phyloP scores from a whole-genome alignment of 1,140 invertebrate genomes.

The Carcinoscorpius rotundicauda region DNA sequence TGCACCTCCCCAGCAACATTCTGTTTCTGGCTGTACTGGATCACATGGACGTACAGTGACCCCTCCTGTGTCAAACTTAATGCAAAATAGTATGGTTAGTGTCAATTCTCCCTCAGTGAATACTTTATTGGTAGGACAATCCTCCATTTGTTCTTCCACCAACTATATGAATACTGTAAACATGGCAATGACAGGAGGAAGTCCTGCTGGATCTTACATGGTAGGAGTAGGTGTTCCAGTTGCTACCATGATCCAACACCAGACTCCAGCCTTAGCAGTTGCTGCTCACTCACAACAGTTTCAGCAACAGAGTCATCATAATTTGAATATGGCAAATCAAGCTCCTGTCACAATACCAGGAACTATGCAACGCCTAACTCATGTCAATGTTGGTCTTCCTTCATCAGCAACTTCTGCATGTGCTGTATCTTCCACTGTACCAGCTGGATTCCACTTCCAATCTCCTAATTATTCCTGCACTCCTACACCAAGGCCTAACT shows the following conservation, averaged over 20 bases:
- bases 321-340: slow-evolving; percentile 13
- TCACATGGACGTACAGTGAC: slow-evolving; percentile 3
- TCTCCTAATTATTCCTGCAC: slow-evolving; percentile 28
- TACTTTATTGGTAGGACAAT: slow-evolving; percentile 19
- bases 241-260: slow-evolving; percentile 47
- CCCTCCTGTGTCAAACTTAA: slow-evolving; percentile 11
- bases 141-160: slow-evolving; percentile 26
- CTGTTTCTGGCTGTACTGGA: slow-evolving; percentile 2
- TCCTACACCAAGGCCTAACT: slow-evolving; percentile 15
- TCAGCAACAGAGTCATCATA: not conserved
- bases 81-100: slow-evolving; percentile 16
- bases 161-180: slow-evolving; percentile 33
- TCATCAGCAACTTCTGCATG: slow-evolving; percentile 32
- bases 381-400: slow-evolving; percentile 28
- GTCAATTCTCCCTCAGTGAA: slow-evolving; percentile 17
- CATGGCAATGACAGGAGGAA: slow-evolving; percentile 5
- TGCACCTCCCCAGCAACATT: not conserved
- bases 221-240: slow-evolving; percentile 32
- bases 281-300: no score
- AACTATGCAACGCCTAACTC: slow-evolving; percentile 30
- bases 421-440: slow-evolving; percentile 40
- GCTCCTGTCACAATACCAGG: slow-evolving; percentile 16
- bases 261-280: slow-evolving; percentile 23
- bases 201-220: slow-evolving; percentile 18
- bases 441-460: slow-evolving; percentile 49